These are phyloP conservation scores for Saguinus midas DNA, from an alignment of 2,113 vertebrate species.

Conservation along the genomic window DNA sequence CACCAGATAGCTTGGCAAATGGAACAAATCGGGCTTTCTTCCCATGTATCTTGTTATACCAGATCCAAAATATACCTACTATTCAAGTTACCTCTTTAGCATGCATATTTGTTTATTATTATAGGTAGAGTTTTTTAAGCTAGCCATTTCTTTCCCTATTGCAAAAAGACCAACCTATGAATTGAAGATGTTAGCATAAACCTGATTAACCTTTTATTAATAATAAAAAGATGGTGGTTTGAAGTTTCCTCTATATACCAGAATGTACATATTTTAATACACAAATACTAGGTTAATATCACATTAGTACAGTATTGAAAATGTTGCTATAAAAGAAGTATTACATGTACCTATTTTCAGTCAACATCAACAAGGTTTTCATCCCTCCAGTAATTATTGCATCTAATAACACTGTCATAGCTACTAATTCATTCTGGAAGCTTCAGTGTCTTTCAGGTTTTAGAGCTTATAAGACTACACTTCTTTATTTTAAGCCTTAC, in stretches of 20 bases:
- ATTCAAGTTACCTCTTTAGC: not conserved
- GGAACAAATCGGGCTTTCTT: not conserved
- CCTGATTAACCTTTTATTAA: not conserved
- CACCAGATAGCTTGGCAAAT: not conserved
- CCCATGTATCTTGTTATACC: not conserved
- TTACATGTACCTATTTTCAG: not conserved
- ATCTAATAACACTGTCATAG: not conserved
- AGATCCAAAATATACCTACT: not conserved
- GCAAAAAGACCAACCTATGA: not conserved
- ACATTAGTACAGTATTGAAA: not conserved
- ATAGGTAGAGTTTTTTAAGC: conserved; percentile 9
- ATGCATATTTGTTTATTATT: not conserved
- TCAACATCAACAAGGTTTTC: not conserved
- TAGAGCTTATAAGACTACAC: conserved; percentile 4
- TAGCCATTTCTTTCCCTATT: not conserved
- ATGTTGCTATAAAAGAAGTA: not conserved
- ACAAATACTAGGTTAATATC: not conserved
- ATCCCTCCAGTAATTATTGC: not conserved
- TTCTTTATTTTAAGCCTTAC: conserved; percentile 12
- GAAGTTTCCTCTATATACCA: not conserved
- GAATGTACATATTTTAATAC: conserved; percentile 13
- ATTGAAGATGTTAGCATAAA: not conserved
- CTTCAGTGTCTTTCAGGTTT: not conserved
- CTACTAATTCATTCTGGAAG: not conserved
- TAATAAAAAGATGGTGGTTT: not conserved